Evolutionary conservation across 2,113 vertebrate genomes (phyloP), one percentile per base, ranked within the genome.

Genomic region (Nibea coibor): DNA sequence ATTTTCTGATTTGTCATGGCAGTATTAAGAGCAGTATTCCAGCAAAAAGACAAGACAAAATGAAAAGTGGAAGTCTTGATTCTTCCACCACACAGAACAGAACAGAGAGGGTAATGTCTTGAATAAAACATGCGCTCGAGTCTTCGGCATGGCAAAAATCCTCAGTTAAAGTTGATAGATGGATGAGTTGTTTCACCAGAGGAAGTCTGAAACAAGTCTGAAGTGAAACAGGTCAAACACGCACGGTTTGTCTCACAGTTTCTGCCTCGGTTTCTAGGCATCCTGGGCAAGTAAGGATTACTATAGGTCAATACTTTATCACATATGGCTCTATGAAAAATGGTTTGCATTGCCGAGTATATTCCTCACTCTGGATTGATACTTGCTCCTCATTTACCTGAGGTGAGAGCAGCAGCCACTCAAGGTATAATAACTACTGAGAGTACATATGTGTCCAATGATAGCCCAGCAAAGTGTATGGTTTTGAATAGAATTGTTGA

Each of bases 321-420:
- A 69, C 11, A 26, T 71, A 28, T 42, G 9, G 47, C 14, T 15
- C 15, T 48, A 48, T 48, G 47, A 15, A 16, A 48, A 16, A 7
- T n/a, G 26, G 58, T 65, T 54, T 61, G 45, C 61, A 66, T 31
- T 7, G 28, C 1, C 63, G 47, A 4, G 0, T 50, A 61, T 15
- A 47, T 19, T 54, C 58, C 8, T 73, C 35, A 26, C 4, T 14
- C 35, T 45, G 10, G 54, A 65, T 64, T 24, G 7, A 78, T 61
- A 63, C 48, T 26, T 9, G 53, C 54, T 22, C 78, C 42, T 56
- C n/a, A 68, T 62, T 83, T 70, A 75, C 51, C n/a, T 72, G 51
- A 72, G 57, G 12, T 1, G 0, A 66, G 48, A 73, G 35, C 3
- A 57, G 48, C 42, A 39, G 54, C 63, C 62, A 20, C 12, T 20